phyloP scores from a whole-genome alignment of 2,888 invertebrate species.

The Amblyjoppa fuscipennis region DNA sequence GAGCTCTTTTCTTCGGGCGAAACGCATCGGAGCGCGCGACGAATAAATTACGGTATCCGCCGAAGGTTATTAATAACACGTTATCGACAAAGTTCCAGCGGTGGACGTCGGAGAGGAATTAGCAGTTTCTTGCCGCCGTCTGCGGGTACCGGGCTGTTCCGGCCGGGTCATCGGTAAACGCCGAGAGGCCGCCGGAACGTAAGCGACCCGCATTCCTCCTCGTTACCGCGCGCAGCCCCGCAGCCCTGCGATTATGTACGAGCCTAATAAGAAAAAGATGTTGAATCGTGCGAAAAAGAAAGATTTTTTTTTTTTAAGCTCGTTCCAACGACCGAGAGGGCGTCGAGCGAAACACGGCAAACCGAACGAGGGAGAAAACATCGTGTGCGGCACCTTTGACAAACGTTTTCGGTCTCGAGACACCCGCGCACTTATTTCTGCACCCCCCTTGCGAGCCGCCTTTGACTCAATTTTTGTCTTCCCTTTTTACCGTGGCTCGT shows the following conservation, averaged over 20 bases:
- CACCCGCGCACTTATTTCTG: conserved; percentile 22
- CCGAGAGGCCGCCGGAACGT: conserved; percentile 21
- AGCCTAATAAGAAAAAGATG: conserved; percentile 38
- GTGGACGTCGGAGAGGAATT: conserved; percentile 37
- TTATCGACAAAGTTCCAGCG: conserved; percentile 18
- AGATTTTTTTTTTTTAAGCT: background rate
- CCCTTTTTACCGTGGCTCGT: conserved; percentile 72
- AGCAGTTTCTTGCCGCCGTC: conserved; percentile 3
- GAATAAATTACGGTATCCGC: conserved; percentile 27
- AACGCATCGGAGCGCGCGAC: background rate
- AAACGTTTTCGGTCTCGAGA: conserved; percentile 20
- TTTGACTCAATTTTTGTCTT: conserved; percentile 80
- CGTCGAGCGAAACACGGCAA: conserved; percentile 24
- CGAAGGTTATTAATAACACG: conserved; percentile 23
- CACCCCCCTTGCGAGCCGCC: conserved; percentile 54
- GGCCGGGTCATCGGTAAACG: conserved; percentile 41
- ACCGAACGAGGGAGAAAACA: background rate
- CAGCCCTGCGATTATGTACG: conserved; percentile 22
- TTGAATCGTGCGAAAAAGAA: conserved; percentile 25
- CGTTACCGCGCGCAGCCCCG: background rate
- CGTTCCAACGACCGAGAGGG: background rate
- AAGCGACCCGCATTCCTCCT: conserved; percentile 58
- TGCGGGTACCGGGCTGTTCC: conserved; percentile 49
- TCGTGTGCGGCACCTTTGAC: conserved; percentile 18
- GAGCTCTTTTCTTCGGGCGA: background rate